Conservation (phyloP, 2,113 vertebrate genomes). For the Abramis brama region DNA sequence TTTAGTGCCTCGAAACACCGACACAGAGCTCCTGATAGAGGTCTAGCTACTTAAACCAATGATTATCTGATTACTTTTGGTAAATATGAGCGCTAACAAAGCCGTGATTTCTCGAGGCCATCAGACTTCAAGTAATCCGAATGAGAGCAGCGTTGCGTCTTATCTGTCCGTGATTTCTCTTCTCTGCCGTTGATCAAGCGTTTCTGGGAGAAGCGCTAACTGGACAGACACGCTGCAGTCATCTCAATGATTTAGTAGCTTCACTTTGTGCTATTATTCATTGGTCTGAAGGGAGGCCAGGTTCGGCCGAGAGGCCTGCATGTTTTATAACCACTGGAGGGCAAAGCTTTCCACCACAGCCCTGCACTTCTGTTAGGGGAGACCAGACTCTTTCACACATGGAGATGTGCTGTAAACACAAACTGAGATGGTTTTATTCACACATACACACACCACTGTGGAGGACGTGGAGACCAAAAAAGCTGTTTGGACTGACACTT, state of each 20-base stretch:
- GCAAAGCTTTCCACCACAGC: slow-evolving; percentile 58
- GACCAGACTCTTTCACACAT: slow-evolving; percentile 35
- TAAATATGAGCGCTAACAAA: neutral
- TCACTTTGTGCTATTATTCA: slow-evolving; percentile 78
- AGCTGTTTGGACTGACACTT: neutral
- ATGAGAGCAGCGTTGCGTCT: neutral
- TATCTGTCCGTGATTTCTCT: slow-evolving; percentile 54
- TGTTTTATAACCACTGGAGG: slow-evolving; percentile 77
- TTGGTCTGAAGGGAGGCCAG: slow-evolving; percentile 68
- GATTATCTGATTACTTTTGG: slow-evolving; percentile 28
- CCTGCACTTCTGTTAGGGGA: slow-evolving; percentile 31
- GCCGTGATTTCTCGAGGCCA: slow-evolving; percentile 7
- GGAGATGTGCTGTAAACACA: slow-evolving; percentile 52
- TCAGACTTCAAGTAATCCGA: slow-evolving; percentile 9
- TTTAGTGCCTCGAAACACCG: neutral
- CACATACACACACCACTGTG: slow-evolving; percentile 9
- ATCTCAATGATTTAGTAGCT: slow-evolving; percentile 76
- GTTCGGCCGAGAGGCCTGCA: slow-evolving; percentile 71
- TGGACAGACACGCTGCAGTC: slow-evolving; percentile 67
- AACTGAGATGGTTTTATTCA: slow-evolving; percentile 31
- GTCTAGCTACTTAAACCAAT: neutral
- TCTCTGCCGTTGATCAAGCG: slow-evolving; percentile 67
- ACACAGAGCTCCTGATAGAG: neutral
- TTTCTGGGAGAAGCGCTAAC: slow-evolving; percentile 59
- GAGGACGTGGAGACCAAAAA: neutral